These are phyloP conservation scores for Diploptera punctata DNA, from an alignment of 2,888 invertebrate genomes.

Conservation along the genomic window DNA sequence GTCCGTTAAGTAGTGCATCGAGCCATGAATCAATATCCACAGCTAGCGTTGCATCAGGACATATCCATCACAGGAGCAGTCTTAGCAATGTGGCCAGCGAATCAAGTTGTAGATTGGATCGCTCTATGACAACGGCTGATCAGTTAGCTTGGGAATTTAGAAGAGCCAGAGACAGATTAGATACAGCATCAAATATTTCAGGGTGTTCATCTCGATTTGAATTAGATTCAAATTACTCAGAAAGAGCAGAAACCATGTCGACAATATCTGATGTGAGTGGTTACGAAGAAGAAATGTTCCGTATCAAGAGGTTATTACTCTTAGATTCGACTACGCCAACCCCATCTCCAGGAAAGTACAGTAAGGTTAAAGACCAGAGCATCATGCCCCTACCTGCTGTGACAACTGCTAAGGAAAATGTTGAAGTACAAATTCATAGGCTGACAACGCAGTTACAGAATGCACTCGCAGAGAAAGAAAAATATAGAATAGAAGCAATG, in stretches of 20 bases:
- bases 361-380: background rate
- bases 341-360: slow-evolving; percentile 1
- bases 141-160: slow-evolving; percentile 35
- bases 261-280: slow-evolving; percentile 43
- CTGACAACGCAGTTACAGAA: slow-evolving; percentile 30
- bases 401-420: slow-evolving; percentile 18
- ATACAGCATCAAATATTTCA: slow-evolving; percentile 41
- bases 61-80: background rate
- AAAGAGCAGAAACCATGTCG: slow-evolving; percentile 42
- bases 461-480: slow-evolving; percentile 37
- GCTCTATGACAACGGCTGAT: slow-evolving; percentile 14
- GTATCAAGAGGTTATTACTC: slow-evolving; percentile 40
- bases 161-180: slow-evolving; percentile 38
- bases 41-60: background rate
- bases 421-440: slow-evolving; percentile 14
- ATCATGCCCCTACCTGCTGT: background rate
- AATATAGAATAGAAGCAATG: slow-evolving; percentile 27
- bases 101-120: background rate
- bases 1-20: background rate
- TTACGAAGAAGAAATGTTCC: slow-evolving; percentile 44
- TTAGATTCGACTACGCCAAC: slow-evolving; percentile 30
- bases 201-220: slow-evolving; percentile 42
- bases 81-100: background rate
- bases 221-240: slow-evolving; percentile 43
- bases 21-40: background rate